Conservation (phyloP, 2,888 invertebrate genomes). For the Candidula unifasciata region DNA sequence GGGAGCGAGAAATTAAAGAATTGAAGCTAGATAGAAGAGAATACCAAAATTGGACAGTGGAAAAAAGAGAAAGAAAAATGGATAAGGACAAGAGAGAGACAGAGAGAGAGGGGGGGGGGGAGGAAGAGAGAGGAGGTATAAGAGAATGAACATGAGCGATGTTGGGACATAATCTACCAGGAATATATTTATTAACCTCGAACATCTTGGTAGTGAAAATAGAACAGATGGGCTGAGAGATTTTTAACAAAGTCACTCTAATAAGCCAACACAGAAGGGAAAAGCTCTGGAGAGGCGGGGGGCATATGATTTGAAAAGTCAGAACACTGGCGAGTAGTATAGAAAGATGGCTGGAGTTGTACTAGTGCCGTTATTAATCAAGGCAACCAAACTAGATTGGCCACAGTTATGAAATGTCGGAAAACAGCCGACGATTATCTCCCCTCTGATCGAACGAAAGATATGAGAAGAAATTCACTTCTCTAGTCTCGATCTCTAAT, state of each 20-base stretch:
- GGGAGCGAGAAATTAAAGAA: too few species aligned
- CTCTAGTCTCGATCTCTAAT: not conserved
- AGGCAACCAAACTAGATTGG: conserved; percentile 36
- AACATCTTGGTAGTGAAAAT: not conserved
- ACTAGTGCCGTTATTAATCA: conserved; percentile 39
- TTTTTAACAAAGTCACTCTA: not conserved
- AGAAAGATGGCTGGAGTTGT: conserved; percentile 19
- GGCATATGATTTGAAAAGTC: conserved; percentile 14
- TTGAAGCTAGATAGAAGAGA: too few species aligned
- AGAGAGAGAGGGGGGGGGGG: conserved; percentile 18
- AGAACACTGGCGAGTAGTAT: conserved; percentile 19
- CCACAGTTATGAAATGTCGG: not conserved
- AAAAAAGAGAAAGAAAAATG: not conserved
- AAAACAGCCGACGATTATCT: conserved; percentile 41
- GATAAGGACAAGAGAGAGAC: conserved; percentile 11
- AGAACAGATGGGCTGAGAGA: conserved; percentile 13
- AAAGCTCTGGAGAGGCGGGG: not conserved
- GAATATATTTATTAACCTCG: not conserved
- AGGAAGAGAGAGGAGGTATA: not conserved
- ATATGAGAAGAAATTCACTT: conserved; percentile 40
- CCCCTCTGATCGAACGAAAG: conserved; percentile 39
- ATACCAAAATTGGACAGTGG: not conserved
- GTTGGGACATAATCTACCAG: not conserved
- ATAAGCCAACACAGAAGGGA: not conserved
- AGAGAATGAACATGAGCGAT: too few species aligned